Evolutionary conservation across 1,140 invertebrate species (phyloP), one percentile per base, ranked within the genome.

Genomic region (Antheraea pernyi): DNA sequence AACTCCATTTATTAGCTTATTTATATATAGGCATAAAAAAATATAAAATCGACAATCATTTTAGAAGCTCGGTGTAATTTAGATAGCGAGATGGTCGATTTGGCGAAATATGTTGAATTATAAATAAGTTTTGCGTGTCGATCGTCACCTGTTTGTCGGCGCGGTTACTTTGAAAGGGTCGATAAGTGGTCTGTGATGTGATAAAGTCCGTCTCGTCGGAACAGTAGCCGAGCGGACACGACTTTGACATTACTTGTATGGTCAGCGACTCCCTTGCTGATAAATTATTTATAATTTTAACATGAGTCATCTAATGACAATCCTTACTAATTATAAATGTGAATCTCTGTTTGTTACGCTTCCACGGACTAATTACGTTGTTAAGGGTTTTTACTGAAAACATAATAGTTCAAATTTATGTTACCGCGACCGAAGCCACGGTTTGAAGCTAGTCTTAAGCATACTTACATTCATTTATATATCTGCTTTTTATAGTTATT

Each of bases 111-210:
- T 82, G 84, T 80, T 79, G 81, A 75, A 70, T 65, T 70, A 70
- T 68, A 74, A n/a, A 80, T 84, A 80, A 78, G 77, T 83, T 83
- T 81, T 80, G 81, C 81, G 76, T 76, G 79, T 80, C 74, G 77
- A 80, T 85, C 83, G 83, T 88, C 86, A 88, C 83, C 68, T 78
- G 85, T 86, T 86, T 87, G 85, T 85, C 88, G 88, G 86, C 84
- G 78, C 62, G 73, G 58, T 68, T 69, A 70, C 62, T 77, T 86
- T 82, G 87, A 89, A 89, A 74, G 81, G 59, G 59, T 72, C 82
- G 85, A 88, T 89, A 91, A 88, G 79, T 80, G 84, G 85, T 77
- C 77, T 71, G 72, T 22, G 78, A 78, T 67, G 75, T 81, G 86
- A 89, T 88, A 91, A 88, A 71, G 76, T 59, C 42, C 73, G 59